These are phyloP conservation scores for Magallana nippona DNA, from an alignment of 2,888 invertebrate species.

Conservation along the genomic window DNA sequence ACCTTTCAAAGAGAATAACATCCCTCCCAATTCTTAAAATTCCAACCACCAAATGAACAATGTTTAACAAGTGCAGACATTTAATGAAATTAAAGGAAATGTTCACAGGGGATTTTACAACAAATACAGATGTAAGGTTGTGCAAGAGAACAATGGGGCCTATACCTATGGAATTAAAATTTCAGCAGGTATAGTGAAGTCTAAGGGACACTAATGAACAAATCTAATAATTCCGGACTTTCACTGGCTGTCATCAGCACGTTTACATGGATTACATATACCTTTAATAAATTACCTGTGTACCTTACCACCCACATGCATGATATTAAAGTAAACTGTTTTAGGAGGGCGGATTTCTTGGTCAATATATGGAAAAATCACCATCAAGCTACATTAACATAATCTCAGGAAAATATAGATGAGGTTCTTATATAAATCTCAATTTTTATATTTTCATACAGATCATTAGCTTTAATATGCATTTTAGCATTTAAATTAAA, in stretches of 20 bases:
- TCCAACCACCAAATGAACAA: conserved; percentile 20
- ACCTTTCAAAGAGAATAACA: conserved; percentile 26
- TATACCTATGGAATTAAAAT: neutral
- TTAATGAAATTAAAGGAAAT: conserved; percentile 33
- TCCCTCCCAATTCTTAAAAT: conserved; percentile 12
- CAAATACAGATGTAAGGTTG: neutral
- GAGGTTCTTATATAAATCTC: neutral
- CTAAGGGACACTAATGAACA: conserved; percentile 7
- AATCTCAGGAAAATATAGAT: too few species aligned
- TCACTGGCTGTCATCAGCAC: neutral
- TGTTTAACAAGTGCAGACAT: conserved; percentile 31
- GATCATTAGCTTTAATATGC: neutral
- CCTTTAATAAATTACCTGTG: conserved; percentile 21
- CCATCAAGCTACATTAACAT: too few species aligned
- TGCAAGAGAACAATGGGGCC: conserved; percentile 11
- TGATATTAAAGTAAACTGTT: neutral
- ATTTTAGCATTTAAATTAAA: neutral
- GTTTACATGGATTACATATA: neutral
- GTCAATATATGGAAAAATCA: too few species aligned
- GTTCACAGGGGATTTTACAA: conserved; percentile 1
- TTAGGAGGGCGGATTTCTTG: too few species aligned
- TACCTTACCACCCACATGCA: neutral
- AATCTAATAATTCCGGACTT: neutral
- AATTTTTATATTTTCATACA: neutral
- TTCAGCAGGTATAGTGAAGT: neutral